Percentiles rank a stretch among this genome's conserved stretches.
These are phyloP conservation scores for Rotaria sp. DNA, from an alignment of 2,888 invertebrate genomes.

Conservation along the genomic window DNA sequence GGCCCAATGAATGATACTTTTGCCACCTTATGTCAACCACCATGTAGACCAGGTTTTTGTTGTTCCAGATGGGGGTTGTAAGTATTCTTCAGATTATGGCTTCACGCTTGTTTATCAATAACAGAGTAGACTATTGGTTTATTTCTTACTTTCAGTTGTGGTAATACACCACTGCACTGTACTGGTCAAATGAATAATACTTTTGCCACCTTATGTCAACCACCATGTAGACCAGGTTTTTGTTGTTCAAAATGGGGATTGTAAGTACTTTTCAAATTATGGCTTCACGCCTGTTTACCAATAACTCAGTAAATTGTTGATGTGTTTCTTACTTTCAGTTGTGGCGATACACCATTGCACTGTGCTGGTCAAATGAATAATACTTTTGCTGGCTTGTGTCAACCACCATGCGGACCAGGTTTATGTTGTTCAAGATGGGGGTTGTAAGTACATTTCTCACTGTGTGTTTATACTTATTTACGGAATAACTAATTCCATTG, in stretches of 20 bases:
- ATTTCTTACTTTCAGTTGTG: not conserved
- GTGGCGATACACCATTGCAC: not conserved
- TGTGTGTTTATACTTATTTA: too few relatives aligned
- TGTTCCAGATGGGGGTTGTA: too few relatives aligned
- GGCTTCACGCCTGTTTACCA: too few relatives aligned
- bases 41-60: not conserved
- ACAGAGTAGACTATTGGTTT: too few relatives aligned
- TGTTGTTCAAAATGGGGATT: constrained; percentile 13
- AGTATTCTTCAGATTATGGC: too few relatives aligned
- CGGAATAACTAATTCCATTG: not conserved
- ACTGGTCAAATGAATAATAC: not conserved
- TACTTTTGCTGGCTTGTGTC: not conserved
- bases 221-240: not conserved
- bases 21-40: not conserved
- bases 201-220: not conserved
- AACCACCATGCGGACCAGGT: not conserved
- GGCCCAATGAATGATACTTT: not conserved
- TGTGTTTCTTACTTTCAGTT: not conserved
- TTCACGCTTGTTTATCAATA: too few relatives aligned
- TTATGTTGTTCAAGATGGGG: not conserved
- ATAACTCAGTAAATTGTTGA: too few relatives aligned
- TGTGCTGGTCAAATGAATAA: not conserved
- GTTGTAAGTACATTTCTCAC: not conserved
- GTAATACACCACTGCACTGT: not conserved
- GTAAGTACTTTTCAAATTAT: not conserved